These are phyloP conservation scores for Musca domestica DNA, from an alignment of 1,140 invertebrate species.

Conservation along the genomic window DNA sequence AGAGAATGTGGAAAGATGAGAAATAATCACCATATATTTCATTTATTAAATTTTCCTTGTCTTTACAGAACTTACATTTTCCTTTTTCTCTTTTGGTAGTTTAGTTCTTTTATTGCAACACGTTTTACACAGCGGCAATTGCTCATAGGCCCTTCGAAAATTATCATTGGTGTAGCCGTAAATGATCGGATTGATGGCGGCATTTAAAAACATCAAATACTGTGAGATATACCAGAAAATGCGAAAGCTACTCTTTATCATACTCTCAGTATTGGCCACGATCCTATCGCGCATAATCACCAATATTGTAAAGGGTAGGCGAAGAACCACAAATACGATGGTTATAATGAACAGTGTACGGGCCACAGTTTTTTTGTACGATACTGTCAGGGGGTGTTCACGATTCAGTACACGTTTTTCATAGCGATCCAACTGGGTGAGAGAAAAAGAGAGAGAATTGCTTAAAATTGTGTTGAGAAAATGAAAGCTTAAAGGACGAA, in stretches of 20 bases:
- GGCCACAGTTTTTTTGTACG: constrained; percentile 65
- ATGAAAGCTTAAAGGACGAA: too few relatives aligned
- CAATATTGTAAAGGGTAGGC: constrained; percentile 67
- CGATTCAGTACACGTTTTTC: constrained; percentile 58
- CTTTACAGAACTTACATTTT: constrained; percentile 4
- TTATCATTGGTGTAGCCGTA: constrained; percentile 71
- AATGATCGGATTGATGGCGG: constrained; percentile 71
- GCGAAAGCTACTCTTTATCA: constrained; percentile 56
- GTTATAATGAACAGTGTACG: constrained; percentile 70
- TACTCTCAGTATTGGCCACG: constrained; percentile 37
- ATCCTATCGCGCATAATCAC: constrained; percentile 62
- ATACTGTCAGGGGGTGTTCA: constrained; percentile 59
- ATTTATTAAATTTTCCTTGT: background rate
- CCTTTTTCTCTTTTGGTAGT: background rate
- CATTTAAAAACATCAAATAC: constrained; percentile 68
- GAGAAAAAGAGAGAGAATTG: background rate
- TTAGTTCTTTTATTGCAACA: constrained; percentile 6
- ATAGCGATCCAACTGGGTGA: constrained; percentile 59
- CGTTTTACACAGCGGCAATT: constrained; percentile 31
- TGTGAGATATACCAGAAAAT: constrained; percentile 66
- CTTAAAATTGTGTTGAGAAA: too few relatives aligned
- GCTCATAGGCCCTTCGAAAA: constrained; percentile 61
- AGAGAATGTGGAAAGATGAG: background rate
- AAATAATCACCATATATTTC: too few relatives aligned
- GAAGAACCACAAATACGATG: constrained; percentile 64